Evolutionary conservation across 1,140 invertebrate species (phyloP).

Genomic region (Cydia strobilella): DNA sequence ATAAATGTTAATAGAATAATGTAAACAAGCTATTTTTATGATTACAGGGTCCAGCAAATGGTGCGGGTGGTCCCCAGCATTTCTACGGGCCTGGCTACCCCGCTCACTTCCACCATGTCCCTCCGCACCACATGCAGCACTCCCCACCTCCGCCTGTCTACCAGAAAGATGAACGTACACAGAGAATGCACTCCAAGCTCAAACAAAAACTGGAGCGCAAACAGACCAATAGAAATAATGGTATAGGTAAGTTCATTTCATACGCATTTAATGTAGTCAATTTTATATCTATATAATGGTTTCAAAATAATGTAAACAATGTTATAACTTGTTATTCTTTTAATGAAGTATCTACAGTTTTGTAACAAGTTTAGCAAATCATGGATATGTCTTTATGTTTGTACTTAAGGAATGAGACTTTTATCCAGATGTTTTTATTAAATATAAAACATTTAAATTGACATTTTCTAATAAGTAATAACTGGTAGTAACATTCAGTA

Average conservation of each 20-base stretch:
- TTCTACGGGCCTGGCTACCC: constrained; percentile 82
- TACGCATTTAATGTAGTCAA: no score
- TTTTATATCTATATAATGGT: no score
- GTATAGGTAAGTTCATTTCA: constrained; percentile 63
- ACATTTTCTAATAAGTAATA: no score
- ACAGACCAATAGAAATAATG: constrained; percentile 78
- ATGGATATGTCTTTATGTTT: no score
- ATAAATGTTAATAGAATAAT: background rate
- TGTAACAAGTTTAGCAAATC: no score
- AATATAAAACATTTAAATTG: no score
- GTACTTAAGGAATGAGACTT: no score
- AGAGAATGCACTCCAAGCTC: constrained; percentile 87
- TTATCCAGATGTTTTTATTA: no score
- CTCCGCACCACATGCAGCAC: constrained; percentile 79
- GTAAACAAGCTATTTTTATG: background rate
- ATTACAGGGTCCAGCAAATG: constrained; percentile 81
- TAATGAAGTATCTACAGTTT: no score
- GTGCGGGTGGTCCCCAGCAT: constrained; percentile 83
- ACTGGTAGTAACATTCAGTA: no score
- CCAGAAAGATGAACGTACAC: constrained; percentile 88
- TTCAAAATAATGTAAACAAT: no score
- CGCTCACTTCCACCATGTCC: constrained; percentile 81
- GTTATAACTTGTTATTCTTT: no score
- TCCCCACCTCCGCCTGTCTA: constrained; percentile 81
- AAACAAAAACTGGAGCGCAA: constrained; percentile 87